Evolutionary conservation across 2,797 vertebrate genomes (phyloP).

Genomic region (Rhinogobio ventralis): DNA sequence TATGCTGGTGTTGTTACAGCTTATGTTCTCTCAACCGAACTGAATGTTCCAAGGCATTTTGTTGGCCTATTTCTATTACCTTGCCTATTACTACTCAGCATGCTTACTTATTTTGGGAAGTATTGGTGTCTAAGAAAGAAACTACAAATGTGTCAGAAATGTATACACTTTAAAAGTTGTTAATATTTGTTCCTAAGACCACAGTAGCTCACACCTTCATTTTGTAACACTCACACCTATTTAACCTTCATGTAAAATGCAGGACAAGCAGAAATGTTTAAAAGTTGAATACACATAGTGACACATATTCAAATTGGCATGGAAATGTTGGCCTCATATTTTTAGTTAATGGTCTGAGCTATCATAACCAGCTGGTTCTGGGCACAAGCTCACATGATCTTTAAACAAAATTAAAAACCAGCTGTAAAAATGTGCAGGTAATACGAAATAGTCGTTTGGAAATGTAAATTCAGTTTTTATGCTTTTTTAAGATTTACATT

Average conservation of each 20-base stretch:
- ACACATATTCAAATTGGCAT: background rate
- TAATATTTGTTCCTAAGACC: background rate
- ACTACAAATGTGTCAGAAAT: background rate
- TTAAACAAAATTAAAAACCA: conserved; percentile 21
- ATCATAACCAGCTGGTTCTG: conserved; percentile 7
- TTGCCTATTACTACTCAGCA: background rate
- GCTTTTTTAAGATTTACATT: conserved; percentile 17
- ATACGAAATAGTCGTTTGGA: conserved; percentile 30
- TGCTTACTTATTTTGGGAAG: background rate
- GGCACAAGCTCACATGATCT: conserved; percentile 17
- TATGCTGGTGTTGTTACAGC: background rate
- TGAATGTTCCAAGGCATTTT: background rate
- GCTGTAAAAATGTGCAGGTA: conserved; percentile 18
- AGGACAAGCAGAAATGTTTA: background rate
- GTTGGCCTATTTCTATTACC: background rate
- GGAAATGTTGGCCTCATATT: conserved; percentile 28
- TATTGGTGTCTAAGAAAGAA: conserved; percentile 15
- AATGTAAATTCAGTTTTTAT: conserved; percentile 8
- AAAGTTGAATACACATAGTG: background rate
- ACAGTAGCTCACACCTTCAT: background rate
- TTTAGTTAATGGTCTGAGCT: conserved; percentile 17
- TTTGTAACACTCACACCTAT: background rate
- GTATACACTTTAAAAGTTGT: background rate
- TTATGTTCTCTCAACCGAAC: background rate
- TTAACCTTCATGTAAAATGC: background rate